Conservation (phyloP, 2,797 vertebrate species). For the Neostethus bicornis region DNA sequence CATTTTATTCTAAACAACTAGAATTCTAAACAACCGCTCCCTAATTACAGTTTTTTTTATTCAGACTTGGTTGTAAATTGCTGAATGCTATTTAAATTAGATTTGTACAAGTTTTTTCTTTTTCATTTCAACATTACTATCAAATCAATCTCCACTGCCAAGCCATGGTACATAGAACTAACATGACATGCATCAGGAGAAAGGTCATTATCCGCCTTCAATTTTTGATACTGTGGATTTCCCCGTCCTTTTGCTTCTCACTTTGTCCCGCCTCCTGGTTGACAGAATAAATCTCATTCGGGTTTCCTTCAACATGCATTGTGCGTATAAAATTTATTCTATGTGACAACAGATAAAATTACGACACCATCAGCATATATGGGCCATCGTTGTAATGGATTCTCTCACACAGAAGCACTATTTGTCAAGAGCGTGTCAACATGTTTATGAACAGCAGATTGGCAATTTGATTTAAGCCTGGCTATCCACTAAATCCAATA, state of each 20-base stretch:
- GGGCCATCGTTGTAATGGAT: constrained; percentile 27
- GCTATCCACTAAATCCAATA: constrained; percentile 45
- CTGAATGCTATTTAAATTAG: no score
- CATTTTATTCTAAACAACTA: constrained; percentile 43
- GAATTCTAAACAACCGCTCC: no score
- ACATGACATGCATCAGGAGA: constrained; percentile 19
- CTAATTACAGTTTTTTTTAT: no score
- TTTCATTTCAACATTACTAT: constrained; percentile 12
- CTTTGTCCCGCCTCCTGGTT: no score
- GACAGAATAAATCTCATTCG: no score
- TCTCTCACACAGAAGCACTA: constrained; percentile 17
- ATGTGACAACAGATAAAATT: constrained; percentile 23
- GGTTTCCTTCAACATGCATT: not conserved
- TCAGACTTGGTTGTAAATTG: no score
- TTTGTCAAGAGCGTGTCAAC: constrained; percentile 52
- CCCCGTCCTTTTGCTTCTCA: no score
- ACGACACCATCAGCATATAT: constrained; percentile 35
- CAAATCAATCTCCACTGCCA: constrained; percentile 8
- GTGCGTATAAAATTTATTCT: constrained; percentile 7
- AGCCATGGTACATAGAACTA: constrained; percentile 18
- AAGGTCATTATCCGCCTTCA: constrained; percentile 50
- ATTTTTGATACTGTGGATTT: no score
- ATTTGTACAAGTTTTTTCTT: constrained; percentile 9
- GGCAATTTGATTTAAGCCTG: constrained; percentile 58
- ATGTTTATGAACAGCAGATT: constrained; percentile 58